Percentiles rank a stretch among this genome's conserved stretches.
phyloP scores from a whole-genome alignment of 2,113 vertebrate species.

The Pelmatolapia mariae region DNA sequence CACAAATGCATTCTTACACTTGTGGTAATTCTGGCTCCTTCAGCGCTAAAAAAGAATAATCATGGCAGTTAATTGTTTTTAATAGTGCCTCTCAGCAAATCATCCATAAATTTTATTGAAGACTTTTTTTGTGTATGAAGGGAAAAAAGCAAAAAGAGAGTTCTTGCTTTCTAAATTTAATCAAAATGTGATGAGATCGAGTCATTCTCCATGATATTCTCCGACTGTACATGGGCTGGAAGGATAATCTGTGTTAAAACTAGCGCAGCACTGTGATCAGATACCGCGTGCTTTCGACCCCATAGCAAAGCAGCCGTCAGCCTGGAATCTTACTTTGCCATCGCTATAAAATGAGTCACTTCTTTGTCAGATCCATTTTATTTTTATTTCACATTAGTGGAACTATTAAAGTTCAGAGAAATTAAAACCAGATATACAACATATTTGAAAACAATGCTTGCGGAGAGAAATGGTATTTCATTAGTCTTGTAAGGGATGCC shows the following conservation, averaged over 20 bases:
- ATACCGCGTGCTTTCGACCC: neutral
- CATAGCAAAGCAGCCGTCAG: neutral
- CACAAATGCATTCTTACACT: neutral
- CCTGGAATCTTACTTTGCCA: neutral
- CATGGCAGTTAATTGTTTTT: neutral
- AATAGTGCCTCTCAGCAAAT: neutral
- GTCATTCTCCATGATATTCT: neutral
- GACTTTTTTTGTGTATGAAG: neutral
- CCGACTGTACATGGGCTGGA: neutral
- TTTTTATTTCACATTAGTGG: neutral
- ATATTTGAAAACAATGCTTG: slow-evolving; percentile 12
- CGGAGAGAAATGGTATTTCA: slow-evolving; percentile 1
- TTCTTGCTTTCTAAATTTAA: neutral
- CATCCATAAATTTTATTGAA: neutral
- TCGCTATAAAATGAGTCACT: neutral
- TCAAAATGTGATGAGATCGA: neutral
- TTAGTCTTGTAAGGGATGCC: slow-evolving; percentile 19
- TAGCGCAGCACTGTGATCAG: neutral
- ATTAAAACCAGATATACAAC: slow-evolving; percentile 14
- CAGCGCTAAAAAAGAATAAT: neutral
- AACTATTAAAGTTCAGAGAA: slow-evolving; percentile 9
- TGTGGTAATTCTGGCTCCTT: neutral
- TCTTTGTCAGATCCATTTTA: neutral
- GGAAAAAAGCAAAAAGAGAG: neutral
- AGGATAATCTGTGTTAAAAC: neutral